Base-by-base conservation (phyloP, 2,888 invertebrate species). In the Azorinus chamasolen region DNA sequence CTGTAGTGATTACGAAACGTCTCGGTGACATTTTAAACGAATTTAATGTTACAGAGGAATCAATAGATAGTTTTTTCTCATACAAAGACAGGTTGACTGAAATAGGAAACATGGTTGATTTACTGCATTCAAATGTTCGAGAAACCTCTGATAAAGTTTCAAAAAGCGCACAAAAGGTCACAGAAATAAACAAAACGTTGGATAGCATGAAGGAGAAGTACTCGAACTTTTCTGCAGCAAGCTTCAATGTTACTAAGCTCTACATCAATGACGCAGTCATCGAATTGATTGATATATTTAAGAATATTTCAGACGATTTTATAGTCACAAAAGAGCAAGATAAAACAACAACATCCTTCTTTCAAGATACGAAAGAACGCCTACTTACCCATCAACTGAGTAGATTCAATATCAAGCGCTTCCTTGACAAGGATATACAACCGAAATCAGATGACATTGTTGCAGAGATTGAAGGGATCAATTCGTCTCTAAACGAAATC, bases 161-260 rank as follows among this genome's bases (percentile, higher is more conserved):
- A 32, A 32, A 32, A 32, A 32, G 5, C 4, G 4, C 32, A 6
- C 32, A 32, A 10, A 32, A 4, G 10, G 32, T 32, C 32, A 32
- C 25, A 16, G 45, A 64, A 54, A n/a, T 64, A 22, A 51, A 64
- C 8, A 27, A 16, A 25, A 27, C 43, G 8, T 54, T 54, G 8
- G 22, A 18, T 27, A 32, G 18, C 6, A 24, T 59, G 2, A 25
- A 66, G 39, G 32, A 63, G 4, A 73, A 70, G 20, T 80, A 80
- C 45, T 62, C 66, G 4, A 80, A 80, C 39, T 65, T 80, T 46
- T 73, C 80, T 12, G 68, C 74, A 8, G 63, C 69, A 10, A 66
- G 54, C 20, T 57, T 78, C 2, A 48, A 79, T 61, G 25, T 75
- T 18, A 50, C 63, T 22, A 61, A 68, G 16, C 55, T 61, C 8